Conservation (phyloP, 2,113 vertebrate genomes). For the Cavia aperea region DNA sequence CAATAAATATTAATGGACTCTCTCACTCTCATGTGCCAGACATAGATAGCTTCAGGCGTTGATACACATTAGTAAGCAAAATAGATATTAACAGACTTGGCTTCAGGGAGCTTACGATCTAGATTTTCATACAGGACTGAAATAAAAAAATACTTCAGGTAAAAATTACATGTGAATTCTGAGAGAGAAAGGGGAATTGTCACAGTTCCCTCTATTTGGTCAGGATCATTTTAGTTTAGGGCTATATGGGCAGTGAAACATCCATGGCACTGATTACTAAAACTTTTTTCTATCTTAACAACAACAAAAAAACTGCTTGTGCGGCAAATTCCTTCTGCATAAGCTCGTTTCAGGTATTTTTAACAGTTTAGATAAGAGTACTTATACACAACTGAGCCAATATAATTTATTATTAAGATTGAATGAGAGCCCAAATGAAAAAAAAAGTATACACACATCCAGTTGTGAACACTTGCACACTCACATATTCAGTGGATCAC, state of each 20-base stretch:
- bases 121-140: not conserved
- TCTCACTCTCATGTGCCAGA: not conserved
- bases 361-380: constrained; percentile 20
- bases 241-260: not conserved
- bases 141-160: not conserved
- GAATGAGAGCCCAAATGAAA: not conserved
- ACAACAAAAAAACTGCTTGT: not conserved
- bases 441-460: not conserved
- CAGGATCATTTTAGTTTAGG: not conserved
- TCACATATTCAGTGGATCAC: not conserved
- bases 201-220: not conserved
- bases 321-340: constrained; percentile 11
- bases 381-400: not conserved
- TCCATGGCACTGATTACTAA: not conserved
- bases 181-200: not conserved
- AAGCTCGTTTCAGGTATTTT: constrained; percentile 43
- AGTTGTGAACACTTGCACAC: not conserved
- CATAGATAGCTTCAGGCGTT: not conserved
- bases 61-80: not conserved
- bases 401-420: not conserved
- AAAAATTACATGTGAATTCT: not conserved
- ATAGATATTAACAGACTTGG: not conserved
- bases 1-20: not conserved
- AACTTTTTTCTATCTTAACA: not conserved
- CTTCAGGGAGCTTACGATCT: not conserved